Evolutionary conservation across 2,797 vertebrate species (phyloP).

Genomic region (Coranthus polyacanthus): DNA sequence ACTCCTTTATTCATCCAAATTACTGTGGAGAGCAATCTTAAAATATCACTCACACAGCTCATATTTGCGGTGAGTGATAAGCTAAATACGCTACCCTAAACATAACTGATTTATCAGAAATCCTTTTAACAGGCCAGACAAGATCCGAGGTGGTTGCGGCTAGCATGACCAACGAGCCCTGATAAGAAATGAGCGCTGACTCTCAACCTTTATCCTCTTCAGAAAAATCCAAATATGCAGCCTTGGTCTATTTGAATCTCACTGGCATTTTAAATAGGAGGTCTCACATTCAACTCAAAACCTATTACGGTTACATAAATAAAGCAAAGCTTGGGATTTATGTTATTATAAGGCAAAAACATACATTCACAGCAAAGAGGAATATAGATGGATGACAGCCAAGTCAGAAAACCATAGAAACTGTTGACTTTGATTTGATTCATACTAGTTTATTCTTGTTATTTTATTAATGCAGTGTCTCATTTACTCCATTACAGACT

Average conservation of each 20-base stretch:
- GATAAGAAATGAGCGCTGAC: slow-evolving; percentile 45
- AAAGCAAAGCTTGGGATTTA: slow-evolving; percentile 25
- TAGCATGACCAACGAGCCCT: slow-evolving; percentile 44
- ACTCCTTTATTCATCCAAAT: slow-evolving; percentile 59
- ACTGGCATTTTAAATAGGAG: slow-evolving; percentile 35
- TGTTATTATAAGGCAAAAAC: slow-evolving; percentile 7
- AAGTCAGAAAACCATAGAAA: too few species aligned
- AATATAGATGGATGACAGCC: too few species aligned
- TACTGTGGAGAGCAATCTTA: slow-evolving; percentile 51
- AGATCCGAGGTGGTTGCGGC: slow-evolving; percentile 44
- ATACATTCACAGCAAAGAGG: too few species aligned
- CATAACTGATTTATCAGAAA: slow-evolving; percentile 59
- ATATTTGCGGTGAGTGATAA: slow-evolving; percentile 63
- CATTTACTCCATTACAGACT: slow-evolving; percentile 6
- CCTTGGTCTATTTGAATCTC: slow-evolving; percentile 19
- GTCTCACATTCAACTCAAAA: slow-evolving; percentile 9
- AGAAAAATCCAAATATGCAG: slow-evolving; percentile 44
- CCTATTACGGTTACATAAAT: slow-evolving; percentile 35
- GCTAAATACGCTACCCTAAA: slow-evolving; percentile 56
- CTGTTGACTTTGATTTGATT: background rate
- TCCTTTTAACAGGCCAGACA: slow-evolving; percentile 56
- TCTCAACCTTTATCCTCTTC: slow-evolving; percentile 34
- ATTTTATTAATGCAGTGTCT: slow-evolving; percentile 27
- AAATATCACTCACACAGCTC: slow-evolving; percentile 51
- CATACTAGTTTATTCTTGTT: background rate